phyloP scores from a whole-genome alignment of 2,113 vertebrate species.

The Peromyscus polionotus region DNA sequence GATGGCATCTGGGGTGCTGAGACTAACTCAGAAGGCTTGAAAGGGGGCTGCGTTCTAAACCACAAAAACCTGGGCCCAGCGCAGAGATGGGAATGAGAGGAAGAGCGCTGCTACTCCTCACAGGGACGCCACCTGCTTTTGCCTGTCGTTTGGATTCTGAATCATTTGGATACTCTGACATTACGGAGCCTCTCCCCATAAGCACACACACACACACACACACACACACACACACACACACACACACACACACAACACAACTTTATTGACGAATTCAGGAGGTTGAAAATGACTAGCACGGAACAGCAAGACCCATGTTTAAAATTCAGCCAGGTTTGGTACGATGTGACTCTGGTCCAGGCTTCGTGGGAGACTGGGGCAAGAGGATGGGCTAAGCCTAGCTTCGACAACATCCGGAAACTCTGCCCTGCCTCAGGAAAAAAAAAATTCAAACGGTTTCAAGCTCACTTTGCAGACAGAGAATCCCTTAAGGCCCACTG shows the following conservation, averaged over 20 bases:
- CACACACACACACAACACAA: not conserved
- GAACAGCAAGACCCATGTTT: not conserved
- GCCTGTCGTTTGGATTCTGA: not conserved
- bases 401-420: not conserved
- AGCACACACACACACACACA: not conserved
- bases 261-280: not conserved
- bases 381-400: too few species aligned
- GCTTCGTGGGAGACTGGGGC: not conserved
- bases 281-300: not conserved
- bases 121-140: not conserved
- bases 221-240: too few species aligned
- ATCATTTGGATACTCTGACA: not conserved
- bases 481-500: not conserved
- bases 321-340: not conserved
- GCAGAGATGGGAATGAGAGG: not conserved
- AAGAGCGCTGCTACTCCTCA: not conserved
- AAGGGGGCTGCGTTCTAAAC: not conserved
- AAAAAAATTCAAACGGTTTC: not conserved
- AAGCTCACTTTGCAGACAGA: not conserved
- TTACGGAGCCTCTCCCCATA: not conserved
- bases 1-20: rapidly evolving
- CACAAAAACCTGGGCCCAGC: not conserved
- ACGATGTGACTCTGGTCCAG: too few species aligned
- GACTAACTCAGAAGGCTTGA: not conserved
- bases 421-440: not conserved